These are phyloP conservation scores for Vidua macroura DNA, from an alignment of 2,113 vertebrate species.

Conservation along the genomic window DNA sequence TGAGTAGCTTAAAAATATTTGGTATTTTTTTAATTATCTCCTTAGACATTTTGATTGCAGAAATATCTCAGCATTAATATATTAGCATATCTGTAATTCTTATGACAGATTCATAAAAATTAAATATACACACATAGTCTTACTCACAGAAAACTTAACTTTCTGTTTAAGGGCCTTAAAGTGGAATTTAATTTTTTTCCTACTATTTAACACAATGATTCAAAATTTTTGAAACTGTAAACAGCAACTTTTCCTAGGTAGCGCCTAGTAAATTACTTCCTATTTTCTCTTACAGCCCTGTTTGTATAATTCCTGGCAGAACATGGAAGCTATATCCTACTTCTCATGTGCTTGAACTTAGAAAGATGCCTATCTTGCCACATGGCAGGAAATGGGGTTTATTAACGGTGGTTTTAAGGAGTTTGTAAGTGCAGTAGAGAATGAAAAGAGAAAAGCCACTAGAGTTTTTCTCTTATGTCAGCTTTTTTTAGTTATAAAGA, in stretches of 20 bases:
- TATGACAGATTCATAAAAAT: neutral
- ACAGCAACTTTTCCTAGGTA: neutral
- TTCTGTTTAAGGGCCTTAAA: neutral
- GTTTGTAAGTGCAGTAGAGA: neutral
- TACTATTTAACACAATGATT: neutral
- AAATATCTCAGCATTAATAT: neutral
- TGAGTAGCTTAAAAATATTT: neutral
- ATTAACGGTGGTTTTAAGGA: constrained; percentile 27
- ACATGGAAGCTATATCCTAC: neutral
- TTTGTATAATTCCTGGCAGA: neutral
- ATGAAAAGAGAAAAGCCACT: constrained; percentile 14
- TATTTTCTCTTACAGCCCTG: neutral
- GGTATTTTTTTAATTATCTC: neutral
- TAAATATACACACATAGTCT: neutral
- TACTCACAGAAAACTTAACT: neutral
- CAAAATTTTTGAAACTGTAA: neutral
- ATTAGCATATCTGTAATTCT: neutral
- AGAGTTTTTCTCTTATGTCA: neutral
- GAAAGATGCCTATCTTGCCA: neutral
- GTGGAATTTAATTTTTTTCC: neutral
- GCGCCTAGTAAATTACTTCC: neutral
- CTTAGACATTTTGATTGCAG: neutral
- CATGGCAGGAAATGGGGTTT: constrained; percentile 24
- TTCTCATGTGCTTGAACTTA: neutral
- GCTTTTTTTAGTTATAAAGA: neutral